Evolutionary conservation across 2,113 vertebrate genomes (phyloP).

Genomic region (Thermophis baileyi): DNA sequence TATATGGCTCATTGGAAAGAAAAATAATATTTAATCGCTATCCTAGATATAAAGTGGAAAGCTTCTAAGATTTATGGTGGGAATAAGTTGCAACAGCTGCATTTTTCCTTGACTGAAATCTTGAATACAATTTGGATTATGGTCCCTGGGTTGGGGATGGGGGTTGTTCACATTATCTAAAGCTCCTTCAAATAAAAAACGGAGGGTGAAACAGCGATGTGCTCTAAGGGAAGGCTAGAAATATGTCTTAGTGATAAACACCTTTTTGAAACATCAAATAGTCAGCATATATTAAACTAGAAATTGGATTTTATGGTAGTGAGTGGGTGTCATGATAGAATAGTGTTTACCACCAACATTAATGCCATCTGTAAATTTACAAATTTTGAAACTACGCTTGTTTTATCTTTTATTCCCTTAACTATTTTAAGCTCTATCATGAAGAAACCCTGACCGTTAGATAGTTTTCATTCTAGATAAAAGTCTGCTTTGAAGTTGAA

Average conservation of each 20-base stretch:
- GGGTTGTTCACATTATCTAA: constrained; percentile 39
- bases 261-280: constrained; percentile 43
- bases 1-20: constrained; percentile 29
- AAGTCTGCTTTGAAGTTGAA: constrained; percentile 63
- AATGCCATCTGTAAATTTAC: constrained; percentile 32
- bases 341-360: constrained; percentile 28
- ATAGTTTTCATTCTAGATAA: constrained; percentile 61
- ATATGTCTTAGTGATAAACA: constrained; percentile 47
- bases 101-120: constrained; percentile 54
- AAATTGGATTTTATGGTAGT: constrained; percentile 35
- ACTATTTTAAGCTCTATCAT: constrained; percentile 58
- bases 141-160: constrained; percentile 42
- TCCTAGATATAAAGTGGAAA: constrained; percentile 50
- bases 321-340: constrained; percentile 35
- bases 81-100: constrained; percentile 58
- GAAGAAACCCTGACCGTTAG: constrained; percentile 55
- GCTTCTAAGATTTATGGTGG: constrained; percentile 50
- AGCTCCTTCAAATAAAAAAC: constrained; percentile 54
- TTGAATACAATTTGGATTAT: constrained; percentile 49
- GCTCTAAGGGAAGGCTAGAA: constrained; percentile 38
- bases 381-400: constrained; percentile 48
- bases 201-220: constrained; percentile 19
- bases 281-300: constrained; percentile 33
- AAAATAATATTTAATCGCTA: constrained; percentile 27
- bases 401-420: constrained; percentile 56